Evolutionary conservation across 2,113 vertebrate species (phyloP).

Genomic region (Junco hyemalis): DNA sequence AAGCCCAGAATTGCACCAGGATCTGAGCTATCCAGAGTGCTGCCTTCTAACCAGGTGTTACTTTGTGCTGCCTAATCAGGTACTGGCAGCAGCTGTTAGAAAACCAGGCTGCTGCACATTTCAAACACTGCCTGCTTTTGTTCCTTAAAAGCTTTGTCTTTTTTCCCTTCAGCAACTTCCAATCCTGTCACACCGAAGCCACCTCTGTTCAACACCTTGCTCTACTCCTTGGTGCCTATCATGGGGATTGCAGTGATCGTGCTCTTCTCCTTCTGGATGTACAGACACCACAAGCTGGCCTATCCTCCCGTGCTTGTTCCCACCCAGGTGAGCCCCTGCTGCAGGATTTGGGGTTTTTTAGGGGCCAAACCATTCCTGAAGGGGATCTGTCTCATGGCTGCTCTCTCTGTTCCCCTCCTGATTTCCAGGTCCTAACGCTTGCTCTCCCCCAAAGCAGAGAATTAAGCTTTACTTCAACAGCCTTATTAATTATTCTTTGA

Average conservation of each 20-base stretch:
- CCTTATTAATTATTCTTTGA: background rate
- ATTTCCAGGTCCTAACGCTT: background rate
- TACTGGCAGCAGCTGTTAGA: background rate
- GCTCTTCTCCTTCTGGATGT: conserved; percentile 97
- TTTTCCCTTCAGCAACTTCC: conserved; percentile 83
- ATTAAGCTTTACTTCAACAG: conserved; percentile 26
- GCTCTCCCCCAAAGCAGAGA: background rate
- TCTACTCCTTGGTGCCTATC: conserved; percentile 95
- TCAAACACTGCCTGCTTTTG: background rate
- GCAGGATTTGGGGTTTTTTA: background rate
- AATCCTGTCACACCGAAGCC: conserved; percentile 90
- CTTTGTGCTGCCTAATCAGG: background rate
- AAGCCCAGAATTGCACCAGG: background rate
- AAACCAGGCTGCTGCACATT: background rate
- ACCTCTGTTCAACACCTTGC: conserved; percentile 91
- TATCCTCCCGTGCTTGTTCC: conserved; percentile 97
- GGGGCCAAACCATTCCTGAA: background rate
- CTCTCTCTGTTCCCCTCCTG: background rate
- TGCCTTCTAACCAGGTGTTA: background rate
- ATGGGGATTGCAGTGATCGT: conserved; percentile 91
- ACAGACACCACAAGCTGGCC: conserved; percentile 96
- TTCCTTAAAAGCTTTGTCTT: background rate
- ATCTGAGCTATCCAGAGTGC: background rate
- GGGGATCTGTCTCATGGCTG: background rate
- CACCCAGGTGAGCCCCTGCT: conserved; percentile 87